Evolutionary conservation across 2,797 vertebrate genomes (phyloP).

Genomic region (Pampus argenteus): DNA sequence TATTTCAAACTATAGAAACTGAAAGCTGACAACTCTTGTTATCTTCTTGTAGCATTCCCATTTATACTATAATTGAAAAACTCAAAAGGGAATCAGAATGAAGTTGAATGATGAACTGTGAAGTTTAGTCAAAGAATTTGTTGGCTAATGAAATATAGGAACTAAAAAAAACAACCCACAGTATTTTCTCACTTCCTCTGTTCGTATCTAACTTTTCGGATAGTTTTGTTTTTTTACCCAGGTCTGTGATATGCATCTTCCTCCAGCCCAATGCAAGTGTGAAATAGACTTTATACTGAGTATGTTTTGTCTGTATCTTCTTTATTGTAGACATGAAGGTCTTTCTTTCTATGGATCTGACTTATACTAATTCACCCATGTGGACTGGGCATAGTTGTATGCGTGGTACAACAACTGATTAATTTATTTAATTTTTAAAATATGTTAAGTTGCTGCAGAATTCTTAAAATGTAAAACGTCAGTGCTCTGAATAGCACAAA

Average conservation of each 20-base stretch:
- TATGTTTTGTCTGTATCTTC: background rate
- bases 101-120: too few relatives aligned
- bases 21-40: too few relatives aligned
- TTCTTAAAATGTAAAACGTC: too few relatives aligned
- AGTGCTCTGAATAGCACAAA: too few relatives aligned
- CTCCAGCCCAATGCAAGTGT: background rate
- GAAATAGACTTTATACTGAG: background rate
- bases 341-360: background rate
- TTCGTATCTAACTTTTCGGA: background rate
- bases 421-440: background rate
- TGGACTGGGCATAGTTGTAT: background rate
- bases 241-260: background rate
- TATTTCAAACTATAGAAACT: too few relatives aligned
- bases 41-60: too few relatives aligned
- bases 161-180: background rate
- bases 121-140: background rate
- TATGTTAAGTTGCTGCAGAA: too few relatives aligned
- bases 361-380: too few relatives aligned
- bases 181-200: conserved; percentile 2
- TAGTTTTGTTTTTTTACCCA: too few relatives aligned
- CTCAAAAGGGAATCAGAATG: too few relatives aligned
- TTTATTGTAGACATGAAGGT: background rate
- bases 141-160: background rate
- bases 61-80: too few relatives aligned
- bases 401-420: background rate